Evolutionary conservation across 2,888 invertebrate species (phyloP), one percentile per base, ranked within the genome.

Genomic region (Heliothis peltigera): DNA sequence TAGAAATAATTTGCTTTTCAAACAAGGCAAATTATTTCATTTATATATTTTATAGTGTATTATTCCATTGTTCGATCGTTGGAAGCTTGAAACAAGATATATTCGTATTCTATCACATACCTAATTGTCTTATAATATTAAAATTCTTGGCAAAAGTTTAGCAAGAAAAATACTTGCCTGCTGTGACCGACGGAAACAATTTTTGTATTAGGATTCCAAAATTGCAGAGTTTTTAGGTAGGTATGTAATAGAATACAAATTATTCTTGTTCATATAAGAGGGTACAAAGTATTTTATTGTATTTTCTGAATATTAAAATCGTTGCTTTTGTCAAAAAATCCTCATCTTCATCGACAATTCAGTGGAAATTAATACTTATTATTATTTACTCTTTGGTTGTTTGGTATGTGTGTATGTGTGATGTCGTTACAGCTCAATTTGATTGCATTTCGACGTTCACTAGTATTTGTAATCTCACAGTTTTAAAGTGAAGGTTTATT

Each of bases 401-500:
- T 43, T 21, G 19, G 25, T 43, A 21, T n/a, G 47, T 35, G 17
- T 17, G 44, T 43, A 18, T n/a, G 47, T 43, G 17, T n/a, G 43
- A 51, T 69, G 49, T 54, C 15, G 42, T 35, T 39, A 48, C 53
- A 51, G 77, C 79, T 79, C 81, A 80, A 76, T 68, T 32, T 44
- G 62, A 49, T 57, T 75, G 77, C 77, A 79, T 77, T 77, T 77
- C 42, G 18, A 42, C 22, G n/a, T 71, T 64, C 39, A 64, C 53
- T 64, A 57, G 59, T 39, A 48, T 47, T 60, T 64, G 57, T 74
- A 70, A 67, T 67, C 80, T 73, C 69, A 72, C 59, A 19, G 19
- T 56, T 56, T 7, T 4, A 53, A n/a, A 15, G 56, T 75, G 52
- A 17, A 62, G 52, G 18, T 28, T 43, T 28, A 25, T 63, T 46